Base-by-base conservation (phyloP, 2,797 vertebrate genomes). In the Molossus alvarezi region DNA sequence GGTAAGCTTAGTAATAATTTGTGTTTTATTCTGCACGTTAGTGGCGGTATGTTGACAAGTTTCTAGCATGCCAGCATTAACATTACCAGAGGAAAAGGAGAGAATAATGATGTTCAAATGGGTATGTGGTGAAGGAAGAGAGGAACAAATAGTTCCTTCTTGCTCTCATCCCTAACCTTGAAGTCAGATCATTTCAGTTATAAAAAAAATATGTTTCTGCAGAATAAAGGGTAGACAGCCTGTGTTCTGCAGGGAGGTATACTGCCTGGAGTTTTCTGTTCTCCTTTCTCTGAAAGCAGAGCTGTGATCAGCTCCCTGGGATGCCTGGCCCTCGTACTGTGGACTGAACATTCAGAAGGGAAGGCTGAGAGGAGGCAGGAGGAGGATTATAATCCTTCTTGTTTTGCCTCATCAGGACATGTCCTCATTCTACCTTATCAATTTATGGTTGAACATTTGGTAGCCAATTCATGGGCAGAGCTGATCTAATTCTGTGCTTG, bases 401-500 rank as follows among this genome's bases (percentile, higher is more conserved):
- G 23, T 62, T 58, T 64, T 23, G 23, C 58, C 37, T 81, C 83
- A 55, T 88, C 57, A 62, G 80, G 60, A 73, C 0, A 0, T 79
- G 33, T 45, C 48, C 77, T 85, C 11, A 3, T 53, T 92, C 67
- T 91, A 33, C 55, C 20, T 84, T 80, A 53, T 76, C 33, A 10
- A 11, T 87, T 80, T 75, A 71, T 45, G 29, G 53, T 77, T 81
- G 53, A 90, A 65, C 14, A 29, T 77, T 53, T 75, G 72, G 72
- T 75, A 77, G 72, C 33, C 86, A 76, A 67, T 51, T 91, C 81
- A 48, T 6, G 17, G 72, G 45, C 73, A 76, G 33, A 77, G 17
- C 64, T 84, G 73, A 89, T 69, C 18, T 88, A 94, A 67, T 90
- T 92, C 41, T 51, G 64, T 17, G 58, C 85, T 96, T 85, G 23